Base-by-base conservation (phyloP, 2,113 vertebrate genomes). In the Percopsis transmontana region DNA sequence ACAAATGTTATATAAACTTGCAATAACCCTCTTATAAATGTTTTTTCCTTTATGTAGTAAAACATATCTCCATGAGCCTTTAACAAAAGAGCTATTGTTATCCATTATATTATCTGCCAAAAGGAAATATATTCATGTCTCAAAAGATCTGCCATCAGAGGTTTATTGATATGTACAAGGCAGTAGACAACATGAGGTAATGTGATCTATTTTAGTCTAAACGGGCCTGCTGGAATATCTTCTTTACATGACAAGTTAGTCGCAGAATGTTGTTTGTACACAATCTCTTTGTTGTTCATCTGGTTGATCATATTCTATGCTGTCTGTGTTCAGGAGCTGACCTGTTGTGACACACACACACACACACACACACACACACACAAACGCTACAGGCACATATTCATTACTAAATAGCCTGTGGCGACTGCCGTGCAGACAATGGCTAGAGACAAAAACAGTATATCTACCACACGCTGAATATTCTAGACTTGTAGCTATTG, bases 401-500 rank as follows among this genome's bases (percentile, higher is more conserved):
- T 90, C 89, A 90, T 90, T 88, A 89, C 85, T 83, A 64, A 86
- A 85, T 89, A 88, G 87, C 89, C 89, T 85, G 86, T 89, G 89
- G 87, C 85, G 83, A 85, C 80, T 88, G 79, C 79, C 84, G 70
- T 85, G 83, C 80, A 87, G 84, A 91, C 89, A 91, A 88, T 88
- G 72, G 88, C 59, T 69, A 74, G 70, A 77, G 85, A 87, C 88
- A 85, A 81, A 85, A 84, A 79, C 76, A 71, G 78, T 80, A 74
- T 39, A 67, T 79, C 62, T 71, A 62, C 60, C 76, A 57, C 68
- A 54, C 72, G 48, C 77, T 74, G 77, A 86, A 74, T 66, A 79
- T 82, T 86, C 79, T 79, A 80, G 86, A 89, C 87, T 88, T 85
- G 83, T 88, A 84, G 83, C 76, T 85, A 68, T 76, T 50, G 61